Evolutionary conservation across 2,888 invertebrate genomes (phyloP), one percentile per base, ranked within the genome.

Genomic region (Lottia gigantea): DNA sequence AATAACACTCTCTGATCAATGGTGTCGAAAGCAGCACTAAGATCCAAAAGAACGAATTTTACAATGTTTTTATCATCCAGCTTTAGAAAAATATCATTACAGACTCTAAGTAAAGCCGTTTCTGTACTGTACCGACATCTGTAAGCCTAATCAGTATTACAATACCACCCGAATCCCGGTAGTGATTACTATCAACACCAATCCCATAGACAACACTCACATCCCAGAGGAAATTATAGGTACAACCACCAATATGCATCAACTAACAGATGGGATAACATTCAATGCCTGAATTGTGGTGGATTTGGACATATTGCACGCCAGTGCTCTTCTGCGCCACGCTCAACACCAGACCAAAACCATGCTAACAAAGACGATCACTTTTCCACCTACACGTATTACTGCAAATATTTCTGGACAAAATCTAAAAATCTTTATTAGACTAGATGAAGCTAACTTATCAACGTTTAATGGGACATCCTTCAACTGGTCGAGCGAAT

Each of bases 31-130:
- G 49, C 49, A 49, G 12, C n/a, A 7, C 49, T 49, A 49, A 49
- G 49, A 49, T 49, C 49, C 19, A n/a, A 15, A 16, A 49, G 49
- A 49, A 49, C 49, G 7, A 49, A 19, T 49, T 49, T 49, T 8
- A 49, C 49, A 49, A 49, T 19, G 49, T 49, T 49, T 49, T 49
- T 49, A 49, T 49, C 49, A 49, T n/a, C n/a, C 1, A 49, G 49
- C 19, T 49, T 15, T 49, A 49, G 19, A 19, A 49, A 8, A 49
- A 49, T 49, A 19, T 49, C 49, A n/a, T 49, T 49, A n/a, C n/a
- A 49, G 19, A 49, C n/a, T 49, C 49, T 16, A 49, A 49, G 6
- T 11, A 49, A 49, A 19, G n/a, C 49, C 16, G n/a, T 49, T 15
- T 49, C 3, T 49, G 49, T 49, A 19, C 49, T 49, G 49, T 49